These are phyloP conservation scores for Prionailurus viverrinus DNA, from an alignment of 2,113 vertebrate species.

Conservation along the genomic window DNA sequence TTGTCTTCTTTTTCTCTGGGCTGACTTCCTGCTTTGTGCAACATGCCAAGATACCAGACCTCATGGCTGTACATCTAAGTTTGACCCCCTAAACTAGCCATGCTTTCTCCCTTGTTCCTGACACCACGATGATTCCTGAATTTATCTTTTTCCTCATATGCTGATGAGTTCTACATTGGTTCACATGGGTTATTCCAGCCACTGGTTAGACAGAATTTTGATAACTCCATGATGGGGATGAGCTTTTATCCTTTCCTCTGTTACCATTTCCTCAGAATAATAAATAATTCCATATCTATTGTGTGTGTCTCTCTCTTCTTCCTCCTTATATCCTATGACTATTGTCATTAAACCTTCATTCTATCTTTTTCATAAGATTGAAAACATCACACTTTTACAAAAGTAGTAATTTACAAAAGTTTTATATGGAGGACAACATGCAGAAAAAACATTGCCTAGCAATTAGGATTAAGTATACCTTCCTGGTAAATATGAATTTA, in stretches of 20 bases:
- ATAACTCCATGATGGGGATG: not conserved
- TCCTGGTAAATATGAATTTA: slow-evolving; percentile 7
- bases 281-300: not conserved
- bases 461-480: slow-evolving; percentile 41
- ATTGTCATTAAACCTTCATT: not conserved
- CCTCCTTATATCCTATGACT: not conserved
- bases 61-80: rapidly evolving
- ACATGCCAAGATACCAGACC: not conserved
- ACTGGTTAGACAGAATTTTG: not conserved
- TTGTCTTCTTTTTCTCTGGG: not conserved
- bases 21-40: not conserved
- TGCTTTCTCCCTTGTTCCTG: not conserved
- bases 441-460: not conserved
- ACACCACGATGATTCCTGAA: not conserved
- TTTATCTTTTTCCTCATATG: not conserved
- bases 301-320: not conserved
- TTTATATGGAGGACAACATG: not conserved
- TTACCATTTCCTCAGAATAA: not conserved
- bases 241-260: not conserved
- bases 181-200: not conserved
- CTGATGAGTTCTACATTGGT: not conserved
- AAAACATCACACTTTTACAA: not conserved
- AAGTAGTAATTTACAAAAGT: slow-evolving; percentile 27
- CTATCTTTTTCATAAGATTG: not conserved
- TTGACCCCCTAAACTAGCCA: not conserved